Conservation (phyloP, 2,888 invertebrate species). For the Lampropteryx suffumata region DNA sequence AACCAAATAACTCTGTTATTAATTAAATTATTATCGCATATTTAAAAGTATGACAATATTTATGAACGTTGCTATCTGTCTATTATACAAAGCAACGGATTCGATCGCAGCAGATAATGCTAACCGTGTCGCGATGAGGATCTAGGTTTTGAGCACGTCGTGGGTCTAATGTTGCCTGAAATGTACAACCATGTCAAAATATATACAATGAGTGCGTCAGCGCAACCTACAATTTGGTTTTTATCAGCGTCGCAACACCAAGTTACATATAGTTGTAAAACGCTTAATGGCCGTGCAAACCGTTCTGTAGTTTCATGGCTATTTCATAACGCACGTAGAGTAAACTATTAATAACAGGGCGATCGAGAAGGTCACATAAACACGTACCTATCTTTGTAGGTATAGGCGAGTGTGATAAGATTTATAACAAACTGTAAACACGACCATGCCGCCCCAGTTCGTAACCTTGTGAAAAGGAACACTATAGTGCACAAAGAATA, state of each 20-base stretch:
- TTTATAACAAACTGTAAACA: conserved; percentile 53
- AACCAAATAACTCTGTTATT: no score
- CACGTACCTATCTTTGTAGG: conserved; percentile 31
- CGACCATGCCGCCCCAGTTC: conserved; percentile 43
- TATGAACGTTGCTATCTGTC: conserved; percentile 6
- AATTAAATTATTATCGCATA: no score
- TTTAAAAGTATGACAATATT: no score
- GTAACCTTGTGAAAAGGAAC: conserved; percentile 47
- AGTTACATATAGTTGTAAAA: conserved; percentile 25
- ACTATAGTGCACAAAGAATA: conserved; percentile 33
- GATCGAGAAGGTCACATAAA: conserved; percentile 51
- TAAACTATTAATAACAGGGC: conserved; percentile 50
- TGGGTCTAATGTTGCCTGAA: conserved; percentile 58
- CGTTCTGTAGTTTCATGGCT: conserved; percentile 44
- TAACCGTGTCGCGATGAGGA: conserved; percentile 69
- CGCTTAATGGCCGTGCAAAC: conserved; percentile 22
- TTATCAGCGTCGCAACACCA: conserved; percentile 19
- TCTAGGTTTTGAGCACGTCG: conserved; percentile 73
- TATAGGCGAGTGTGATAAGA: conserved; percentile 49
- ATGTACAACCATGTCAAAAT: conserved; percentile 60
- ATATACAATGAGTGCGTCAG: conserved; percentile 56
- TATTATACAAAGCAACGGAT: conserved; percentile 44
- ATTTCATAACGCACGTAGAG: conserved; percentile 41
- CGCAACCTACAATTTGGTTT: conserved; percentile 41
- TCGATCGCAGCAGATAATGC: conserved; percentile 63